phyloP scores from a whole-genome alignment of 2,888 invertebrate genomes.

The Plebejus anna region DNA sequence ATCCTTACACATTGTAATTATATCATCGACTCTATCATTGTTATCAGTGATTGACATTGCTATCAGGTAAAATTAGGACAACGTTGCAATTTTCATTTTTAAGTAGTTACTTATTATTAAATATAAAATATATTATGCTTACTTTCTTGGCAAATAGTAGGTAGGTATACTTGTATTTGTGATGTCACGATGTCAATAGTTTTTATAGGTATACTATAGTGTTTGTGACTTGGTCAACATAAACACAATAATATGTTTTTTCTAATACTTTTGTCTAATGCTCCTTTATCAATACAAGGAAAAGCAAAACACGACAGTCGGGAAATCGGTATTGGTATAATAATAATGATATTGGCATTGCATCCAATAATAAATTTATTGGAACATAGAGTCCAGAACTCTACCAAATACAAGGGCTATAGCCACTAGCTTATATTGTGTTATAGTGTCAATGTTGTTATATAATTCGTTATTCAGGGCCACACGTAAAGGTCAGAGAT shows the following conservation, averaged over 20 bases:
- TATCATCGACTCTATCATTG: not conserved
- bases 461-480: constrained; percentile 12
- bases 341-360: too few species aligned
- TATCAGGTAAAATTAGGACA: constrained; percentile 1
- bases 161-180: too few species aligned
- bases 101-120: not conserved
- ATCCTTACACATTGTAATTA: not conserved
- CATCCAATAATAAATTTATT: not conserved
- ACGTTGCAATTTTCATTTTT: not conserved
- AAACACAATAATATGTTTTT: not conserved
- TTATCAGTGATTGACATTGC: constrained; percentile 7
- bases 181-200: too few species aligned
- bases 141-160: too few species aligned
- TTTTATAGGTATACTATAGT: too few species aligned
- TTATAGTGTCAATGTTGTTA: not conserved
- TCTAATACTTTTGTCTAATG: not conserved
- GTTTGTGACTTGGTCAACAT: too few species aligned
- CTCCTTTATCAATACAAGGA: not conserved
- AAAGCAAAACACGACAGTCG: not conserved
- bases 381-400: not conserved
- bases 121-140: too few species aligned
- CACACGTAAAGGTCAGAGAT: not conserved
- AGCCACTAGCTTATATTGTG: not conserved
- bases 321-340: not conserved
- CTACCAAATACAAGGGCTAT: not conserved